phyloP scores from a whole-genome alignment of 2,113 vertebrate species.

The Aviceda subcristata region DNA sequence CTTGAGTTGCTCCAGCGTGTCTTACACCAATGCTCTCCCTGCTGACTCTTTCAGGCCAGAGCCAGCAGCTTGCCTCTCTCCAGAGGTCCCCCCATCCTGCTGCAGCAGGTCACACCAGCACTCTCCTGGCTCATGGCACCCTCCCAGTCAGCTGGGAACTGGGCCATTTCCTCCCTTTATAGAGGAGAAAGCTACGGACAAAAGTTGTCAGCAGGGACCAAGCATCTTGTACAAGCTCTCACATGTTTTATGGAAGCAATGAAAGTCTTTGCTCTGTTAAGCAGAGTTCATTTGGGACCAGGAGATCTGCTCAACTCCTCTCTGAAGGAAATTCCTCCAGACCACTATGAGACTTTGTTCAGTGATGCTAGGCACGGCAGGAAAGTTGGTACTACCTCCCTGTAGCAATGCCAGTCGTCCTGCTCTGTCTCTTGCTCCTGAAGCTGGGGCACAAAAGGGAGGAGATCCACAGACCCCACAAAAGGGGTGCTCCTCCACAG shows the following conservation, averaged over 20 bases:
- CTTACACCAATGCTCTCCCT: neutral
- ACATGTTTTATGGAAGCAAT: neutral
- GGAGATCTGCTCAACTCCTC: neutral
- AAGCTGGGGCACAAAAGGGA: neutral
- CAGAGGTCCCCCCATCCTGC: neutral
- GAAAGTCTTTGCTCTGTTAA: neutral
- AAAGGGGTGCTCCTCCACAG: neutral
- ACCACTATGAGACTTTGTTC: neutral
- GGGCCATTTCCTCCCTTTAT: neutral
- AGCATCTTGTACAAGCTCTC: neutral
- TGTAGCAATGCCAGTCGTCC: fast-evolving
- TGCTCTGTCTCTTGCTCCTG: neutral
- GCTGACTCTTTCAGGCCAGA: neutral
- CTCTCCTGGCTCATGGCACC: neutral
- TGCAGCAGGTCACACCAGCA: neutral
- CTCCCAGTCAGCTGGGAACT: neutral
- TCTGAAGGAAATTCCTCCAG: neutral
- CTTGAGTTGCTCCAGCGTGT: neutral
- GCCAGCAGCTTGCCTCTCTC: neutral
- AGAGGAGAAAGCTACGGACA: neutral
- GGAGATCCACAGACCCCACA: neutral
- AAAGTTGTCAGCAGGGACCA: neutral
- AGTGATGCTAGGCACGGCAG: fast-evolving
- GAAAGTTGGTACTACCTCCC: neutral
- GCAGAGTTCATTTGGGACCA: neutral